Percentiles rank a stretch among this genome's conserved stretches.
Evolutionary conservation across 2,888 invertebrate species (phyloP).

Genomic region (Arrhopalites spinosus): DNA sequence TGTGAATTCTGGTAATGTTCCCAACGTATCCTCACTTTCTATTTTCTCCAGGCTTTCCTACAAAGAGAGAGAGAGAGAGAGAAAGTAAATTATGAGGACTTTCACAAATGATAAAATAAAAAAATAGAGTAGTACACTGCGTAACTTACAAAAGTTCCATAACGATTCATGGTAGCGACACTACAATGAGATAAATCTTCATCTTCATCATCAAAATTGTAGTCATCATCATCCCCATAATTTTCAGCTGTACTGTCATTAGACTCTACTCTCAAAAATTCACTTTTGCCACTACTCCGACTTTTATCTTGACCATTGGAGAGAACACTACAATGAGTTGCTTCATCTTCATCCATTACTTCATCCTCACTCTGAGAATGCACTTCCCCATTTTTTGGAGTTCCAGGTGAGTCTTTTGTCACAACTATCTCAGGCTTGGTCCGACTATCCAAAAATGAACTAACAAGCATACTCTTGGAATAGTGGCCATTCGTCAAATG

Average conservation of each 20-base stretch:
- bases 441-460: constrained; percentile 22
- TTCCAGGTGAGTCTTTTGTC: constrained; percentile 50
- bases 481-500: background rate
- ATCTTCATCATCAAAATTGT: constrained; percentile 50
- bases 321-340: constrained; percentile 27
- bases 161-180: constrained; percentile 54
- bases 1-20: constrained; percentile 31
- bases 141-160: constrained; percentile 56
- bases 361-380: constrained; percentile 26
- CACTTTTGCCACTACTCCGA: constrained; percentile 26
- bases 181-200: constrained; percentile 54
- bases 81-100: too few relatives aligned
- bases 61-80: too few relatives aligned
- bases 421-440: constrained; percentile 51
- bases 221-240: constrained; percentile 55
- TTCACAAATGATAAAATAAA: too few relatives aligned
- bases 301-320: constrained; percentile 36
- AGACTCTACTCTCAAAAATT: constrained; percentile 47
- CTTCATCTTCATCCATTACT: constrained; percentile 35
- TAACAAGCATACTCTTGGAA: constrained; percentile 13
- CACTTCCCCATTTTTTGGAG: constrained; percentile 16
- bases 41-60: constrained; percentile 55
- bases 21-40: constrained; percentile 47
- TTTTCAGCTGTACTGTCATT: constrained; percentile 54
- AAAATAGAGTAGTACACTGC: too few relatives aligned